Percentiles rank a stretch among this genome's conserved stretches.
Evolutionary conservation across 2,888 invertebrate genomes (phyloP).

Genomic region (Sarcophaga subvicina): DNA sequence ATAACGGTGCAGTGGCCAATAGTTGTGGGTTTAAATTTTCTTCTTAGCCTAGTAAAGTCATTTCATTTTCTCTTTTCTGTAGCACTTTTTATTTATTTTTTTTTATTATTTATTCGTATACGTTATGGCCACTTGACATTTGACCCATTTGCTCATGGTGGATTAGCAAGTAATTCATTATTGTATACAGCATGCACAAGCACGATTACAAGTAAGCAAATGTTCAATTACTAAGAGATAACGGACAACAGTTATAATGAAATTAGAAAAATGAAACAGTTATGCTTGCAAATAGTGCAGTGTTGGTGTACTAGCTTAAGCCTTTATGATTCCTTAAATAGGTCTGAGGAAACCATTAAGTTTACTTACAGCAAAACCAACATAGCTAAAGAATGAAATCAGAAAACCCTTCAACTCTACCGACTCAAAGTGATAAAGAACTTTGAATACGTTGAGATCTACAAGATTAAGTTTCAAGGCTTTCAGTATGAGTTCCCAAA

Average conservation of each 20-base stretch:
- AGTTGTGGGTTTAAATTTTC: slow-evolving; percentile 54
- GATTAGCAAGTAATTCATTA: slow-evolving; percentile 26
- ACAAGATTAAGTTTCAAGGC: too few relatives aligned
- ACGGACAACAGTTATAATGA: neutral
- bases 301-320: too few relatives aligned
- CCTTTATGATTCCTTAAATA: too few relatives aligned
- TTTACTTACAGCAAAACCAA: too few relatives aligned
- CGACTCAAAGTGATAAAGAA: too few relatives aligned
- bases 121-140: slow-evolving; percentile 21
- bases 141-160: slow-evolving; percentile 34
- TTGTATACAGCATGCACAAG: neutral
- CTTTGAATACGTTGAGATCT: too few relatives aligned
- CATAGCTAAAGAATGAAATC: too few relatives aligned
- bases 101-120: neutral
- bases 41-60: slow-evolving; percentile 45
- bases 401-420: too few relatives aligned
- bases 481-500: too few relatives aligned
- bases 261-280: neutral
- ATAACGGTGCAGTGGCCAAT: slow-evolving; percentile 39
- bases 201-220: neutral
- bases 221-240: neutral
- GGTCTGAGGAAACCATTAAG: too few relatives aligned
- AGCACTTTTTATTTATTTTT: neutral
- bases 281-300: too few relatives aligned
- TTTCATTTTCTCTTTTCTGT: slow-evolving; percentile 54